Evolutionary conservation across 2,797 vertebrate species (phyloP).

Genomic region (Enteromius mattozi): DNA sequence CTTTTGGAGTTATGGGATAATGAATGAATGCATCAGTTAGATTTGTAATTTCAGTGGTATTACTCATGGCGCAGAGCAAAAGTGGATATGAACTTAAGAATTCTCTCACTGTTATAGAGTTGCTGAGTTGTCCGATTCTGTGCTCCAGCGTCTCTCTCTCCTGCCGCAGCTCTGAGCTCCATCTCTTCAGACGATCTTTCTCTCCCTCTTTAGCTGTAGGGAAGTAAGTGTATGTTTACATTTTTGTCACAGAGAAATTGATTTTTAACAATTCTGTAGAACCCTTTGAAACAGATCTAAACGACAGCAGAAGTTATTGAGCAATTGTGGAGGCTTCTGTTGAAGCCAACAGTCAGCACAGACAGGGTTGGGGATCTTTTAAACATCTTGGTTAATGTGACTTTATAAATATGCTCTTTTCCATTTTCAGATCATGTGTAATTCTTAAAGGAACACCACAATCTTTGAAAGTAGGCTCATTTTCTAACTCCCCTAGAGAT

Average conservation of each 20-base stretch:
- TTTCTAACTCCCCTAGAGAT: too few relatives aligned
- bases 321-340: background rate
- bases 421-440: background rate
- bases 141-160: constrained; percentile 88
- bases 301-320: background rate
- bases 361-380: background rate
- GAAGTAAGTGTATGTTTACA: constrained; percentile 3
- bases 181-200: constrained; percentile 87
- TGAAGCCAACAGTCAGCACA: background rate
- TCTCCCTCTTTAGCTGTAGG: constrained; percentile 87
- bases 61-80: background rate
- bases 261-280: constrained; percentile 2
- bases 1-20: background rate
- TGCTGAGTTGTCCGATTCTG: constrained; percentile 88
- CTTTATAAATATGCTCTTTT: background rate
- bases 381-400: background rate
- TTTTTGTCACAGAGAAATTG: background rate
- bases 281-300: background rate
- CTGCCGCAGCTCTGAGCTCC: constrained; percentile 89
- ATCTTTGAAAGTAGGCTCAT: too few relatives aligned
- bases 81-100: background rate
- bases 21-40: background rate
- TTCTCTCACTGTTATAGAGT: constrained; percentile 85
- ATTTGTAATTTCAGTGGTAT: constrained; percentile 18
- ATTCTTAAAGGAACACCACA: background rate